Evolutionary conservation across 2,797 vertebrate genomes (phyloP).

Genomic region (Sylvilagus floridanus): DNA sequence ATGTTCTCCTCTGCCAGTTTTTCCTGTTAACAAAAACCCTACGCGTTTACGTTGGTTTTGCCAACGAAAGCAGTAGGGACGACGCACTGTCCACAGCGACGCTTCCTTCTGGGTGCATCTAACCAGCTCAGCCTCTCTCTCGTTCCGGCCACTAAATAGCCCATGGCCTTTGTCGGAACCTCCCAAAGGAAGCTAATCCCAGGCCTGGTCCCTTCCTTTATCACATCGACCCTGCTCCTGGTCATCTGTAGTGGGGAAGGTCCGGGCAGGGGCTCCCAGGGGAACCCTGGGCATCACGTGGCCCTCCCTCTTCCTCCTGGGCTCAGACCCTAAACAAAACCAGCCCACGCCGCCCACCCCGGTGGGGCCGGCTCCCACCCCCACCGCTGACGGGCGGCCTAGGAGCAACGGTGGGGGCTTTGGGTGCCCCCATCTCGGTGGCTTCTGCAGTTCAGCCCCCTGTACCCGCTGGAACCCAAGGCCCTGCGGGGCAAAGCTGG

Average conservation of each 20-base stretch:
- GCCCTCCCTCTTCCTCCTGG: neutral
- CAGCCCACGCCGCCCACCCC: no score
- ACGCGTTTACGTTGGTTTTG: neutral
- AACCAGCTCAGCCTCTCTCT: neutral
- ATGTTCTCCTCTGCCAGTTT: neutral
- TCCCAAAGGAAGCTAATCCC: neutral
- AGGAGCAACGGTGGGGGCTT: neutral
- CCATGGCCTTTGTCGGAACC: neutral
- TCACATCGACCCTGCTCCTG: neutral
- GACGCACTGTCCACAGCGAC: rapidly evolving
- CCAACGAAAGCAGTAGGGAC: neutral
- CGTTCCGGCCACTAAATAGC: neutral
- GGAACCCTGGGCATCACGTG: neutral
- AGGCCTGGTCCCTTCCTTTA: neutral
- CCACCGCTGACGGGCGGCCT: neutral
- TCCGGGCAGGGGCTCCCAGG: rapidly evolving
- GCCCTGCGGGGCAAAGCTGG: no score
- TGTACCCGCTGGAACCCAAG: neutral
- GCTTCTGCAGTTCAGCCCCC: no score
- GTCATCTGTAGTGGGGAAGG: neutral
- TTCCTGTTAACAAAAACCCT: neutral
- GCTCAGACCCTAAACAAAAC: neutral
- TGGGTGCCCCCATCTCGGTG: no score
- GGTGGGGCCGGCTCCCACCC: neutral
- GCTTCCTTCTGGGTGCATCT: neutral